Percentiles rank a stretch among this genome's conserved stretches.
phyloP scores from a whole-genome alignment of 2,888 invertebrate genomes.

The Aphrophora alni region DNA sequence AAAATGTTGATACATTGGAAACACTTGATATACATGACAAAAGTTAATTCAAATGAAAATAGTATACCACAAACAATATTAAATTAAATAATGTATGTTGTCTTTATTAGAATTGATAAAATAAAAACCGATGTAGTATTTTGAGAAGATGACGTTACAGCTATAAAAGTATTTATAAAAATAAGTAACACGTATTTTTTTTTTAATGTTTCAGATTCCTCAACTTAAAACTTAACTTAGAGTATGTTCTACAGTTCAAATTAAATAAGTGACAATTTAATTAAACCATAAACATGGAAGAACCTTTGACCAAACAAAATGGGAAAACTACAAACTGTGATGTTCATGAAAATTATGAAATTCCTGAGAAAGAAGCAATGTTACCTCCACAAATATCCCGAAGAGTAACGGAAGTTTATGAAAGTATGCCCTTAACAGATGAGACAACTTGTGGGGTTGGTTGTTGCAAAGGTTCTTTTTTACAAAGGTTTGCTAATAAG shows the following conservation, averaged over 20 bases:
- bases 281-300: not conserved
- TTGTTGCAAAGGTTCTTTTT: conserved; percentile 62
- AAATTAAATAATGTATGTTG: no score
- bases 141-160: no score
- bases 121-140: no score
- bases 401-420: conserved; percentile 58
- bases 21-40: no score
- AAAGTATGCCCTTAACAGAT: conserved; percentile 61
- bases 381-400: not conserved
- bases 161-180: no score
- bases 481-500: conserved; percentile 62
- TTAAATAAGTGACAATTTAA: not conserved
- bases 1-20: no score
- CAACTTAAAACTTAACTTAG: not conserved
- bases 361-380: conserved; percentile 15
- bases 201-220: no score
- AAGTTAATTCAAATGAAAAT: no score
- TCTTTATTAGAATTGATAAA: no score
- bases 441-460: conserved; percentile 70
- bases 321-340: not conserved
- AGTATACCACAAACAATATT: no score
- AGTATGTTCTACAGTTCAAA: not conserved
- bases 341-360: not conserved
- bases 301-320: not conserved
- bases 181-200: no score